phyloP scores from a whole-genome alignment of 1,140 invertebrate genomes.

The Choristoneura fumiferana region DNA sequence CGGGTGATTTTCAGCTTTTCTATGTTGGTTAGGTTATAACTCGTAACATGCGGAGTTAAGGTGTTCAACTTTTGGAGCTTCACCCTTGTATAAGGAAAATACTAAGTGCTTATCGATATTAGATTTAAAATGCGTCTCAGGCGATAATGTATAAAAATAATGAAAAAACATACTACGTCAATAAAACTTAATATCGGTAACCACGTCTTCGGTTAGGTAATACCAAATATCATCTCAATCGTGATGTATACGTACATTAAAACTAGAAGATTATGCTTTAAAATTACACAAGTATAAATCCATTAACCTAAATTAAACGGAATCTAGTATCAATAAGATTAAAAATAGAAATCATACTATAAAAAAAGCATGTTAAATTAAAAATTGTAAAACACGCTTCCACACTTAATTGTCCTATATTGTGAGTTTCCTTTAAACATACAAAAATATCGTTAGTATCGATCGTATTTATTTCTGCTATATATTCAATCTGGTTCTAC shows the following conservation, averaged over 20 bases:
- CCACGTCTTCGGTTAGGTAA: slow-evolving; percentile 49
- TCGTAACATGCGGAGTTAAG: too few species aligned
- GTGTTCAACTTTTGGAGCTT: too few species aligned
- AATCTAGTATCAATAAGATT: slow-evolving; percentile 30
- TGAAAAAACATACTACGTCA: slow-evolving; percentile 23
- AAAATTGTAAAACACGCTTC: slow-evolving; percentile 23
- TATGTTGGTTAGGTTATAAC: too few species aligned
- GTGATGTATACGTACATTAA: slow-evolving; percentile 48
- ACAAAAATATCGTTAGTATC: slow-evolving; percentile 70
- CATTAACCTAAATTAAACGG: slow-evolving; percentile 35
- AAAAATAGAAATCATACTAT: slow-evolving; percentile 35
- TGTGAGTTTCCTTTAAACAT: slow-evolving; percentile 60
- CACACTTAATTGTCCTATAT: slow-evolving; percentile 30
- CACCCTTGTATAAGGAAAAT: slow-evolving; percentile 3
- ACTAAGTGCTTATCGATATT: slow-evolving; percentile 5
- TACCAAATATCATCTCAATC: slow-evolving; percentile 36
- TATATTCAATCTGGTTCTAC: slow-evolving; percentile 11
- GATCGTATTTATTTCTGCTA: slow-evolving; percentile 22
- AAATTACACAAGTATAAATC: slow-evolving; percentile 27
- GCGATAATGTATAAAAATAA: slow-evolving; percentile 26
- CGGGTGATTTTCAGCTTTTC: too few species aligned
- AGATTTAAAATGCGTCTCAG: slow-evolving; percentile 13
- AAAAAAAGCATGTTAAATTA: slow-evolving; percentile 27
- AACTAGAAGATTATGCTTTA: slow-evolving; percentile 51
- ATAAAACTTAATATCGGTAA: slow-evolving; percentile 46